Percentiles rank a stretch among this genome's conserved stretches.
Conservation (phyloP, 2,113 vertebrate genomes). For the Chaenogobius annularis region DNA sequence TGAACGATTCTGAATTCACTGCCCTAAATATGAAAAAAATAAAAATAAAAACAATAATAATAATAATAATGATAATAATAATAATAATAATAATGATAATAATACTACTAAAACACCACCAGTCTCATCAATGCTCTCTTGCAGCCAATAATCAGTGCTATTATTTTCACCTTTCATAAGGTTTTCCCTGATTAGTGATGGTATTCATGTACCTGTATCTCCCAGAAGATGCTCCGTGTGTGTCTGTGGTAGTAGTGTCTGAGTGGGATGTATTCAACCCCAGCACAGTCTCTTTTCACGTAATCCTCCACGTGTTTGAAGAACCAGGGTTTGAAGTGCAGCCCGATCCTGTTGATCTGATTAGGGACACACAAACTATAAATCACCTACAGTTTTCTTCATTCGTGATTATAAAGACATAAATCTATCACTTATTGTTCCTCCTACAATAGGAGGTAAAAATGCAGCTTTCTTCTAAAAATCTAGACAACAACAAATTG, state of each 20-base stretch:
- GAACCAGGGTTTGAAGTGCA: conserved; percentile 97
- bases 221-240: conserved; percentile 98
- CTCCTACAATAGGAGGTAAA: neutral
- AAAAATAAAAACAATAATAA: too few species aligned
- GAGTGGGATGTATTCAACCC: conserved; percentile 90
- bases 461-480: neutral
- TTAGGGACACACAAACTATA: conserved; percentile 2
- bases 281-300: conserved; percentile 75
- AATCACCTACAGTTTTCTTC: neutral
- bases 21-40: too few species aligned
- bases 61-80: too few species aligned
- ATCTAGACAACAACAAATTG: neutral
- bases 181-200: neutral
- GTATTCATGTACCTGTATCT: conserved; percentile 84
- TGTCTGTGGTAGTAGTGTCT: conserved; percentile 97
- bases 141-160: neutral
- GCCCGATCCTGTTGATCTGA: conserved; percentile 91
- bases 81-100: too few species aligned
- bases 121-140: neutral
- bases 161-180: neutral
- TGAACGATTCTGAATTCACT: too few species aligned
- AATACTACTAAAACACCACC: too few species aligned
- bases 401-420: neutral
- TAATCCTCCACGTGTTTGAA: conserved; percentile 92
- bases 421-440: neutral